Conservation (phyloP, 2,888 invertebrate species). For the Trachelus tabidus region DNA sequence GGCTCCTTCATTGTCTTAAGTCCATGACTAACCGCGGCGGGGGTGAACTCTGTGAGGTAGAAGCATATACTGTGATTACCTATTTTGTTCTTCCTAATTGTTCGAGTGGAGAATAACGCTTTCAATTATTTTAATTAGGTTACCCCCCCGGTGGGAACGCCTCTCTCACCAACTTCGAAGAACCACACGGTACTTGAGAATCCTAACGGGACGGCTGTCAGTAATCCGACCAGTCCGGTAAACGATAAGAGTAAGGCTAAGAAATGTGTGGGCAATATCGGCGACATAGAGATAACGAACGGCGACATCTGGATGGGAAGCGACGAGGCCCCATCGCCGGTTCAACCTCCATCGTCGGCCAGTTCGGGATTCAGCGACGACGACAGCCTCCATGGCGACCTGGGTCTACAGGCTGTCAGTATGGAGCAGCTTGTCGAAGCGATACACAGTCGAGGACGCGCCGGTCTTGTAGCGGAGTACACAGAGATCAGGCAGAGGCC, state of each 20-base stretch:
- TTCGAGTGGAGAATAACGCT: not conserved
- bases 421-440: constrained; percentile 82
- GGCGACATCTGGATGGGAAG: constrained; percentile 66
- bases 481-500: constrained; percentile 86
- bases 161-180: constrained; percentile 57
- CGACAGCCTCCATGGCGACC: constrained; percentile 82
- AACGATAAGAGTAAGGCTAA: constrained; percentile 54
- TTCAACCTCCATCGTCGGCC: constrained; percentile 77
- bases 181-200: constrained; percentile 39
- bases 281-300: constrained; percentile 67
- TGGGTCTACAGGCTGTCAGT: constrained; percentile 73
- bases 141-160: constrained; percentile 59
- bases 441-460: constrained; percentile 80
- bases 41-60: constrained; percentile 65
- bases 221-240: constrained; percentile 63
- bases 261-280: constrained; percentile 59
- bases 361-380: constrained; percentile 91
- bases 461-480: constrained; percentile 89
- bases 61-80: constrained; percentile 1
- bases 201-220: constrained; percentile 46
- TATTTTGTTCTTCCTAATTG: not conserved
- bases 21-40: constrained; percentile 86
- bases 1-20: constrained; percentile 82
- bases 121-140: constrained; percentile 38
- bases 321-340: constrained; percentile 68